These are phyloP conservation scores for Notechis scutatus DNA, from an alignment of 2,113 vertebrate genomes.

Conservation along the genomic window DNA sequence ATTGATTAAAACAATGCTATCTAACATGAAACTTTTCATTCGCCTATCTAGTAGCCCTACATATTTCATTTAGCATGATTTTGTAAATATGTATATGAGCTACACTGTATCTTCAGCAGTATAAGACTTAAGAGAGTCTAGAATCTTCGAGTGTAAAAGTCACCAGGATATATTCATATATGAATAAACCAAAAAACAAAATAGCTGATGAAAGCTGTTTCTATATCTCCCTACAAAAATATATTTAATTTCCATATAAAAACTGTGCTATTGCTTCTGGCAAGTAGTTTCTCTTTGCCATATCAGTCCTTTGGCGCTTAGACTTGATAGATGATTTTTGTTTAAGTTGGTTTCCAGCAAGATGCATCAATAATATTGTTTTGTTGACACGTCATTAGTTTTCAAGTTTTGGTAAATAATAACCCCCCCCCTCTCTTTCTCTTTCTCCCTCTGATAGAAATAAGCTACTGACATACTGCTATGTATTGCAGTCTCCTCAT, in stretches of 20 bases:
- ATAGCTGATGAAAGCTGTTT: neutral
- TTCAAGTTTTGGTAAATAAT: slow-evolving; percentile 30
- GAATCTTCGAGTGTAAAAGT: neutral
- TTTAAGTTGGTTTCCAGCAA: slow-evolving; percentile 31
- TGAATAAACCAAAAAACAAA: slow-evolving; percentile 18
- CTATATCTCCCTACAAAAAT: slow-evolving; percentile 9
- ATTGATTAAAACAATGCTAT: neutral
- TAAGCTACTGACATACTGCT: slow-evolving; percentile 11
- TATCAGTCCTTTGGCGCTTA: neutral
- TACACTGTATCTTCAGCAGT: neutral
- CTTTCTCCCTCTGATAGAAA: neutral
- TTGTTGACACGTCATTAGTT: slow-evolving; percentile 30
- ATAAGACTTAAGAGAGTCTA: neutral
- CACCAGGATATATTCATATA: neutral
- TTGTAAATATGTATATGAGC: neutral
- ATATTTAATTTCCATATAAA: slow-evolving; percentile 21
- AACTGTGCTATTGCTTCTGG: neutral
- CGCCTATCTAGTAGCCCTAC: neutral
- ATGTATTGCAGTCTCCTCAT: neutral
- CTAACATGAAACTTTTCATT: neutral
- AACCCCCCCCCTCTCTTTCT: neutral
- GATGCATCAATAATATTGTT: slow-evolving; percentile 30
- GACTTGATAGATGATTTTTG: slow-evolving; percentile 17
- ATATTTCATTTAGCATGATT: neutral
- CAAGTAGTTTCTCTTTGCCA: neutral